Percentiles rank a stretch among this genome's conserved stretches.
These are phyloP conservation scores for Hippocampus kuda DNA, from an alignment of 2,797 vertebrate genomes.

Conservation along the genomic window DNA sequence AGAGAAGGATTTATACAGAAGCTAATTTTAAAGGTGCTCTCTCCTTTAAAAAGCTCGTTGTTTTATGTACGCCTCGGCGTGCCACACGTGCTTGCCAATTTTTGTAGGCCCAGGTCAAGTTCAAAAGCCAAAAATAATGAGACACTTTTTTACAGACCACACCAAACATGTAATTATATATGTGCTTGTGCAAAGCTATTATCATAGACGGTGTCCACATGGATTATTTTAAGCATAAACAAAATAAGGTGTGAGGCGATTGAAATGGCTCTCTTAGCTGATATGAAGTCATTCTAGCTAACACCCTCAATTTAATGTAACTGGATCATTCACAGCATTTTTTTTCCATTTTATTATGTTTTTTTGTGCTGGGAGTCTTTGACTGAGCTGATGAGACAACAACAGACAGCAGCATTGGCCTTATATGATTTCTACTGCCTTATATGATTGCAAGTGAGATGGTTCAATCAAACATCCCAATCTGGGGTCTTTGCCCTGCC, in stretches of 20 bases:
- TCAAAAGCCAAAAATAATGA: constrained; percentile 32
- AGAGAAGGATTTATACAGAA: too few species aligned
- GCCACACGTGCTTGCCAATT: too few species aligned
- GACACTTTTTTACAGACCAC: constrained; percentile 22
- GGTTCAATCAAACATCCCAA: constrained; percentile 48
- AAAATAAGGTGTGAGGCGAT: constrained; percentile 23
- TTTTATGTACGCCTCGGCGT: too few species aligned
- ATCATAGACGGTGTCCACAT: constrained; percentile 1
- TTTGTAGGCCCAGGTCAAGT: constrained; percentile 13
- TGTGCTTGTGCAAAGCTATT: constrained; percentile 11
- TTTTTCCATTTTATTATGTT: background rate
- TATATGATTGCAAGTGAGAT: constrained; percentile 54
- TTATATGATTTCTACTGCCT: constrained; percentile 17
- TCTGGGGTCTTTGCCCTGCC: constrained; percentile 43
- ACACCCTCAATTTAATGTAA: background rate
- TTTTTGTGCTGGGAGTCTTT: constrained; percentile 18
- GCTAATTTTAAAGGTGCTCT: too few species aligned
- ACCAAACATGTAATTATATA: constrained; percentile 18
- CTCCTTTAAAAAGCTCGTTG: too few species aligned
- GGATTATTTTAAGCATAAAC: constrained; percentile 11
- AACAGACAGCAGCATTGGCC: constrained; percentile 12
- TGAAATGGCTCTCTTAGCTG: background rate
- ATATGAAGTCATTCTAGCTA: background rate
- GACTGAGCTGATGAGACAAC: constrained; percentile 27
- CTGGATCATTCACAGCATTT: background rate